Base-by-base conservation (phyloP, 2,113 vertebrate species). In the Hippocampus comes region DNA sequence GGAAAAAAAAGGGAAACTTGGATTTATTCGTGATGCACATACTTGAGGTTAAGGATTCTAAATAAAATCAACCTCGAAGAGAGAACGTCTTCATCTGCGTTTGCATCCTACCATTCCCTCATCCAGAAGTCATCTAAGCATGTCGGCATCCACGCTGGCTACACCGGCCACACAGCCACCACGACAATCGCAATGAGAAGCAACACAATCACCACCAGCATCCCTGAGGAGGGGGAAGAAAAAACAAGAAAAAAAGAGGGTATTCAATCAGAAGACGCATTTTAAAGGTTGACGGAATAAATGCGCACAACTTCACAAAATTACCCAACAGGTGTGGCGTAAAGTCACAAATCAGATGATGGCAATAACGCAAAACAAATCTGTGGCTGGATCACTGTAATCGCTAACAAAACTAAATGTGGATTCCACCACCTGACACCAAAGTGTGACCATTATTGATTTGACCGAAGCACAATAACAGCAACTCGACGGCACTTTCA, bases 121-220 rank as follows among this genome's bases (percentile, higher is more conserved):
- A 18, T 20, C 59, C 27, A 34, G 7, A 34, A 17, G 46, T 30
- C 10, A 51, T 57, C 68, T 21, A 43, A 49, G 67, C 23, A 10
- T 38, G 34, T 38, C 34, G 12, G 5, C 34, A 55, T 43, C 48
- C 53, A 18, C n/a, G 5, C 81, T 90, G n/a, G 5, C 80, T 90
- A 78, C 78, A 84, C 71, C 1, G 93, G 91, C 93, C 93, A 94
- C 43, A 77, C 83, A 3, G 86, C 93, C 9, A 94, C 71, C 68
- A 93, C 88, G 20, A 94, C 27, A 65, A 94, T 94, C 76, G 93
- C 93, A 51, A 94, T 90, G 1, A 94, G 87, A 25, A 94, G 90
- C 73, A 94, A 88, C 2, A 94, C 90, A 48, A 94, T 94, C 73
- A 94, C 90, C 86, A 93, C 92, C 90, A 92, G 66, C 93, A 94